A percentile compares a stretch with the other conserved stretches of the same genome.
Conservation (phyloP, 2,113 vertebrate species). For the Epinephelus lanceolatus region DNA sequence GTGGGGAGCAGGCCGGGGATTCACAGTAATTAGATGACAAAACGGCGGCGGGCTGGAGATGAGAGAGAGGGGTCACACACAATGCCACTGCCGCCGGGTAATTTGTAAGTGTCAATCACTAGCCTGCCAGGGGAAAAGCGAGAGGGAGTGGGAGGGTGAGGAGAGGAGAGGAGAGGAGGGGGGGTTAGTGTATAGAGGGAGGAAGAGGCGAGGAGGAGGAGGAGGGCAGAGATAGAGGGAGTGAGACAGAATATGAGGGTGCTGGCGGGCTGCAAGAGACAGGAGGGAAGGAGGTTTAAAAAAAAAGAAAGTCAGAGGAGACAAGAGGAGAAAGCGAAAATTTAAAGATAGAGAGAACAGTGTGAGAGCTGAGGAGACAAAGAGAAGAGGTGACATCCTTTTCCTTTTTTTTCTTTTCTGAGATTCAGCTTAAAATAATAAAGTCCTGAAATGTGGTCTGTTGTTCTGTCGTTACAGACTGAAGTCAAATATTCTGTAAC, state of each 20-base stretch:
- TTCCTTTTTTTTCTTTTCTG: not conserved
- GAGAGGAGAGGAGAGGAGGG: not conserved
- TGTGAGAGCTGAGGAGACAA: conserved; percentile 21
- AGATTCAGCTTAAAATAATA: not conserved
- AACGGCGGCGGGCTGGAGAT: conserved; percentile 98
- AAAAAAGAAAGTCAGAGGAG: conserved; percentile 48
- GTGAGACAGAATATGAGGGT: conserved; percentile 55
- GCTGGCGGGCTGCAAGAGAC: conserved; percentile 47
- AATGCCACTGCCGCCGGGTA: conserved; percentile 97
- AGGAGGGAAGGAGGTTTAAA: conserved; percentile 13
- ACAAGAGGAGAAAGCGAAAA: conserved; percentile 26
- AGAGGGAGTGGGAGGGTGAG: conserved; percentile 44
- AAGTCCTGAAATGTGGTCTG: not conserved
- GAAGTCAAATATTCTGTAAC: not conserved
- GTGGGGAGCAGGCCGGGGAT: conserved; percentile 97
- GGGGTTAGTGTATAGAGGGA: conserved; percentile 29
- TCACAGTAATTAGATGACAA: conserved; percentile 99
- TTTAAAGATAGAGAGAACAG: conserved; percentile 32
- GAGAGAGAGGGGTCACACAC: conserved; percentile 99
- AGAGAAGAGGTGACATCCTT: conserved; percentile 12
- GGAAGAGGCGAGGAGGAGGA: conserved; percentile 1
- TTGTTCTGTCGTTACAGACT: not conserved
- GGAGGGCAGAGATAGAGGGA: conserved; percentile 44
- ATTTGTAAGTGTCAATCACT: conserved; percentile 99
- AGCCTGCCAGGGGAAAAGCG: conserved; percentile 88